Evolutionary conservation across 2,797 vertebrate species (phyloP).

Genomic region (Smutsia gigantea): DNA sequence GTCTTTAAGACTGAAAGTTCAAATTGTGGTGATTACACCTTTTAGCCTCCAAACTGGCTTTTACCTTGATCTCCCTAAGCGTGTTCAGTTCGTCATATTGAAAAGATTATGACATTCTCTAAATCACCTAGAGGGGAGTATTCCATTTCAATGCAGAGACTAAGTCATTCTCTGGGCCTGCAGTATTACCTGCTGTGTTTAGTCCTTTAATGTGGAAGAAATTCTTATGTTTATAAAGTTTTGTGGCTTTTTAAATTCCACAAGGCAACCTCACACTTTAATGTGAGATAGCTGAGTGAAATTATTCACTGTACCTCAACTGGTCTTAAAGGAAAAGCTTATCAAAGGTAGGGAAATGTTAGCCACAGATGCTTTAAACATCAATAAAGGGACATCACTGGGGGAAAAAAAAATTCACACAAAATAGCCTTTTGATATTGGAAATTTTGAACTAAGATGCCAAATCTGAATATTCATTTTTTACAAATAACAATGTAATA

Average conservation of each 20-base stretch:
- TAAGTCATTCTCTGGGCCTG: slow-evolving; percentile 70
- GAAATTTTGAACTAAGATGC: slow-evolving; percentile 11
- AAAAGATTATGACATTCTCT: slow-evolving; percentile 84
- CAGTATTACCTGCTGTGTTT: slow-evolving; percentile 71
- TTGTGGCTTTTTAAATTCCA: slow-evolving; percentile 63
- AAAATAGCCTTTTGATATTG: neutral
- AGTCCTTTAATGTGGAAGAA: slow-evolving; percentile 78
- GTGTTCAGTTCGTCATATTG: slow-evolving; percentile 79
- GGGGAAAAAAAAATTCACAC: slow-evolving; percentile 8
- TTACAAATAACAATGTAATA: neutral
- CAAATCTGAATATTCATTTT: slow-evolving; percentile 12
- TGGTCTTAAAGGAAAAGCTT: slow-evolving; percentile 51
- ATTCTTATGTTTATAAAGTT: slow-evolving; percentile 78
- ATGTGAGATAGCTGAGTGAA: slow-evolving; percentile 55
- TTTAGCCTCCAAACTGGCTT: slow-evolving; percentile 81
- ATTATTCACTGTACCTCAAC: slow-evolving; percentile 24
- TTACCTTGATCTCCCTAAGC: slow-evolving; percentile 81
- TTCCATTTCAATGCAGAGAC: slow-evolving; percentile 79
- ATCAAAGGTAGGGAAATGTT: neutral
- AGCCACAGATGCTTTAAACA: slow-evolving; percentile 36
- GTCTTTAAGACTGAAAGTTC: slow-evolving; percentile 83
- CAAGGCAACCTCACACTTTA: slow-evolving; percentile 59
- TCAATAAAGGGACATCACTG: neutral
- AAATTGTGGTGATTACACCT: slow-evolving; percentile 80
- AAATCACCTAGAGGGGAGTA: slow-evolving; percentile 75